Base-by-base conservation (phyloP, 2,797 vertebrate genomes). In the Morelia viridis region DNA sequence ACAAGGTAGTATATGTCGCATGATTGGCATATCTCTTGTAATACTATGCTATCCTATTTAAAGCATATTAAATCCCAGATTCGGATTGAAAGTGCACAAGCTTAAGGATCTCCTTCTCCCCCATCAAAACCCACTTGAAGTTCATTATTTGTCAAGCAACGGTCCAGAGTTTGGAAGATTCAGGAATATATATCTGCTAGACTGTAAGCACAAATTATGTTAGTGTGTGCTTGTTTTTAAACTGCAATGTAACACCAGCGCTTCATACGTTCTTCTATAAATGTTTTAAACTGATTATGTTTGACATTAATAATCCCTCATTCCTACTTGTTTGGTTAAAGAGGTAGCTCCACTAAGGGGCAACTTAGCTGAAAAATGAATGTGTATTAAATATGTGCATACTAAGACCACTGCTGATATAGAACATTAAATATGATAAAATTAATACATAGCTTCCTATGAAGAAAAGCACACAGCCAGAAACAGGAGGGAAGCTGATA, bases 401-500 rank as follows among this genome's bases (percentile, higher is more conserved):
- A 4, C 76, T 87, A 88, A 4, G 6, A 61, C 5, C 56, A 31
- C 28, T 46, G 85, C 68, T 19, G 88, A 90, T 68, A 58, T 84
- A 92, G 84, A 56, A 58, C 90, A 68, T 0, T 64, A 87, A 85
- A 95, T 94, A 94, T 56, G 91, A 86, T 9, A 90, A 56, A 92
- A 85, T 26, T 91, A 92, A 93, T 76, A 80, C 9, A 24, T 80
- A 91, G 76, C 0, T 58, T 93, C 13, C 22, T 71, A 53, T 91
- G 93, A 89, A 92, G 90, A 93, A 1, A 88, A 28, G 26, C 41
- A 90, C 90, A 50, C 91, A 93, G 80, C 92, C 89, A 94, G 84
- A 92, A 93, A 88, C 83, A 93, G 46, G 57, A 89, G 5, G 31
- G 68, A 80, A 26, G 7, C 57, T 31, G 31, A 31, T 64, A 58